Evolutionary conservation across 2,888 invertebrate species (phyloP).

Genomic region (Sylvicola cinctus): DNA sequence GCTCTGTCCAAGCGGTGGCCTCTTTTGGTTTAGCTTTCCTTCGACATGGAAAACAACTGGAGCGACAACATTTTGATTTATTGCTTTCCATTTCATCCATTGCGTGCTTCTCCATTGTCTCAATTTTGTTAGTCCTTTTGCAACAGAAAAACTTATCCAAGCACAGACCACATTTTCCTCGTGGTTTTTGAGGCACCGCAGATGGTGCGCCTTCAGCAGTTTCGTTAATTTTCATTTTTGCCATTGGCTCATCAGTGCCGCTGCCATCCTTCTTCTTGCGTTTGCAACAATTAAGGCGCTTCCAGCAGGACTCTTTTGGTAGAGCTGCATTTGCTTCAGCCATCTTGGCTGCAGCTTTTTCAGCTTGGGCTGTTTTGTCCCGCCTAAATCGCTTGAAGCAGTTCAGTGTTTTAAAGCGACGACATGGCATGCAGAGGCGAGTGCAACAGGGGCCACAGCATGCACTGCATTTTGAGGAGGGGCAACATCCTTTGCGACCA

Average conservation of each 20-base stretch:
- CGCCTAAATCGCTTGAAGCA: constrained; percentile 14
- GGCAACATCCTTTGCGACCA: no score
- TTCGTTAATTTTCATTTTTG: constrained; percentile 11
- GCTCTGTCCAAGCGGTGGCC: constrained; percentile 17
- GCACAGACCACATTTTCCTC: constrained; percentile 20
- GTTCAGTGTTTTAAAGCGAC: constrained; percentile 15
- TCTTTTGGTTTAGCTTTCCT: constrained; percentile 13
- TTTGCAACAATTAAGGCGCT: constrained; percentile 22
- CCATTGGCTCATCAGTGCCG: constrained; percentile 28
- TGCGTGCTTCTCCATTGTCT: constrained; percentile 19
- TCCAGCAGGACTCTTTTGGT: constrained; percentile 20
- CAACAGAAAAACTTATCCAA: constrained; percentile 23
- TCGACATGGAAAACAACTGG: constrained; percentile 23
- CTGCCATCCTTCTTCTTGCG: constrained; percentile 22
- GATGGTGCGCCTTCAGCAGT: constrained; percentile 5
- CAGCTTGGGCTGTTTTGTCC: constrained; percentile 11
- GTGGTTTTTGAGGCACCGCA: no score
- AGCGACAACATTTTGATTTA: constrained; percentile 21
- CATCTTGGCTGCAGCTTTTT: constrained; percentile 12
- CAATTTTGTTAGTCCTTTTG: constrained; percentile 23
- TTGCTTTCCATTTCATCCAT: constrained; percentile 12
- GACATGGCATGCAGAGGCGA: constrained; percentile 22
- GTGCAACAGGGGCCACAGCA: constrained; percentile 10
- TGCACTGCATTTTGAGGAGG: constrained; percentile 15
- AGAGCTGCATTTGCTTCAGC: constrained; percentile 17